phyloP scores from a whole-genome alignment of 2,113 vertebrate species.

The Jaculus jaculus region DNA sequence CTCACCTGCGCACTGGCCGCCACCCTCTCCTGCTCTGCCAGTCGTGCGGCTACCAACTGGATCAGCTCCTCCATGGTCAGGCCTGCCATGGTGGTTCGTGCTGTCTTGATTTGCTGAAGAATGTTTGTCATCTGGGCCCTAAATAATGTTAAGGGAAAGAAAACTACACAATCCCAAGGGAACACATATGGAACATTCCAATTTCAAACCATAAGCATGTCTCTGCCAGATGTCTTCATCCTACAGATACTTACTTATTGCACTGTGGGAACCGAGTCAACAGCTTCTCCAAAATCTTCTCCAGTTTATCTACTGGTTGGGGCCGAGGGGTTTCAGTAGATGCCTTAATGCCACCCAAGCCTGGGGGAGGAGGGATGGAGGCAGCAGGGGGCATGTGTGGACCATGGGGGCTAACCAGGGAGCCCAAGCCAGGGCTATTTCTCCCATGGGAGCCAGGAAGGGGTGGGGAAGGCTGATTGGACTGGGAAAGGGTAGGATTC shows the following conservation, averaged over 20 bases:
- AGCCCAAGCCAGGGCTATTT: conserved; percentile 75
- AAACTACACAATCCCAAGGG: background rate
- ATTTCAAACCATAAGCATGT: background rate
- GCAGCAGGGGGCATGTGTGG: conserved; percentile 77
- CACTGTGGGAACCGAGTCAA: conserved; percentile 90
- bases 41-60: conserved; percentile 88
- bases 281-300: conserved; percentile 93
- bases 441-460: conserved; percentile 81
- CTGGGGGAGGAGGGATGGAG: conserved; percentile 84
- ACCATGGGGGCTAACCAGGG: conserved; percentile 78
- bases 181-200: background rate
- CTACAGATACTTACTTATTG: conserved; percentile 85
- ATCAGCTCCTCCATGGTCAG: conserved; percentile 93
- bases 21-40: conserved; percentile 86
- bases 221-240: background rate
- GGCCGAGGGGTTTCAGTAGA: conserved; percentile 79
- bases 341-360: conserved; percentile 75
- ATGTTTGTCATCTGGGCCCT: conserved; percentile 90
- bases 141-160: background rate
- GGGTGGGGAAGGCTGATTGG: conserved; percentile 81
- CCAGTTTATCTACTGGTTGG: conserved; percentile 88
- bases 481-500: conserved; percentile 81
- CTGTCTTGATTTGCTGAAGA: conserved; percentile 94
- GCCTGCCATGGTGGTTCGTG: conserved; percentile 91
- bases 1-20: conserved; percentile 81